Base-by-base conservation (phyloP, 2,888 invertebrate species). In the Pterostichus niger region DNA sequence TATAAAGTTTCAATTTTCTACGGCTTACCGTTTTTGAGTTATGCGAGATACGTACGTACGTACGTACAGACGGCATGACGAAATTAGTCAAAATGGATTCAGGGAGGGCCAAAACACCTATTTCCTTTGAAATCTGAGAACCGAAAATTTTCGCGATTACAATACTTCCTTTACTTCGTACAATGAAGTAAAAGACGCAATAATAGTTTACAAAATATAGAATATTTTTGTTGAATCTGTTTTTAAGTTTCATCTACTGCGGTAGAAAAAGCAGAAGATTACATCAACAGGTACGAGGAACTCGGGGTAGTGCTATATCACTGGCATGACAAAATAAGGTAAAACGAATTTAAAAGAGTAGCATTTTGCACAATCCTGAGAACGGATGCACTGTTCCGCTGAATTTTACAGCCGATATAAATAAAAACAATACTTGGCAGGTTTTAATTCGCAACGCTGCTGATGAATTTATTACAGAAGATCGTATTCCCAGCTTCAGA, bases 351-450 rank as follows among this genome's bases (percentile, higher is more conserved):
- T 44, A 71, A 71, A 71, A 71, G 44, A 17, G 68, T 15, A 71
- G 44, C 68, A 44, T 71, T 71, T 71, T 71, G 44, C 68, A 75
- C 75, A 75, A 75, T 75, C 49, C 52, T 75, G 75, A 75, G 75
- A 75, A 52, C 75, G 75, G 75, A 75, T 75, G 75, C 52, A 31
- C 52, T 71, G 68, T 71, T 71, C 44, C 68, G 68, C 68, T 71
- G 68, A 44, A 71, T 71, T 71, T 71, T 71, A 44, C 68, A 71
- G 24, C 31, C 44, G 44, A 71, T 71, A 71, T 71, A 44, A 71
- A 44, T 71, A 71, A 71, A 71, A 71, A 71, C 68, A 71, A 71
- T 71, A 71, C 68, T 10, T 15, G 15, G 15, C 40, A 44, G 44
- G 10, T 44, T 71, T 11, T 64, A 13, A 71, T 71, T 71, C 17